These are phyloP conservation scores for Falco punctatus DNA, from an alignment of 2,113 vertebrate species.

Conservation along the genomic window DNA sequence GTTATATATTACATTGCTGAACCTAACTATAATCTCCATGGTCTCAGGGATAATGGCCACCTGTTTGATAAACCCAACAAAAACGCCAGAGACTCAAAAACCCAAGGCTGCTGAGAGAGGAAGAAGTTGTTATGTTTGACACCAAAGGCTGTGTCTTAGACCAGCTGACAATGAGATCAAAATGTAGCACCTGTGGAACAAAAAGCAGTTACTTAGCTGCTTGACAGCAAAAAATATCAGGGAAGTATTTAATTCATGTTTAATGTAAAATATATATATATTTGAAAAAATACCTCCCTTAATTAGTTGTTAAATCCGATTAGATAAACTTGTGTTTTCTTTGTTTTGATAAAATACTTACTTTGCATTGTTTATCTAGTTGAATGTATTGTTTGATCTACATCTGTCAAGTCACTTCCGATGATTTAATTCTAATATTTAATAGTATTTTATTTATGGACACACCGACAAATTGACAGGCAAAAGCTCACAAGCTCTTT, in stretches of 20 bases:
- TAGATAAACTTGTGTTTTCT: not conserved
- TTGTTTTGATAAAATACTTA: not conserved
- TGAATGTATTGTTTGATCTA: not conserved
- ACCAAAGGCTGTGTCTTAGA: accelerated
- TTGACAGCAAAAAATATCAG: not conserved
- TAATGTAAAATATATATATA: not conserved
- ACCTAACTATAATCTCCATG: not conserved
- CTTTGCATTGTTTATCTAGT: not conserved
- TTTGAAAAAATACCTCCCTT: not conserved
- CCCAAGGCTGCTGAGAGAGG: not conserved
- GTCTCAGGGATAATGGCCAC: not conserved
- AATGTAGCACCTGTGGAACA: accelerated
- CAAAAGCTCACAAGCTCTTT: not conserved
- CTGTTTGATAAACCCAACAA: not conserved
- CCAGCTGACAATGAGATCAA: not conserved
- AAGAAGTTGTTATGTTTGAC: not conserved
- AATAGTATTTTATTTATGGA: not conserved
- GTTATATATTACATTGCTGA: not conserved
- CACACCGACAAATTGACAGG: not conserved
- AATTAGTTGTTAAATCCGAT: not conserved
- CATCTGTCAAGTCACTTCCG: not conserved
- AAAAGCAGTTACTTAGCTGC: not conserved
- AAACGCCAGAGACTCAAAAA: not conserved
- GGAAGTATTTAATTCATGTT: not conserved
- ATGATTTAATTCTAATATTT: not conserved